phyloP scores from a whole-genome alignment of 2,888 invertebrate genomes.

The Cosmorhoe ocellata region DNA sequence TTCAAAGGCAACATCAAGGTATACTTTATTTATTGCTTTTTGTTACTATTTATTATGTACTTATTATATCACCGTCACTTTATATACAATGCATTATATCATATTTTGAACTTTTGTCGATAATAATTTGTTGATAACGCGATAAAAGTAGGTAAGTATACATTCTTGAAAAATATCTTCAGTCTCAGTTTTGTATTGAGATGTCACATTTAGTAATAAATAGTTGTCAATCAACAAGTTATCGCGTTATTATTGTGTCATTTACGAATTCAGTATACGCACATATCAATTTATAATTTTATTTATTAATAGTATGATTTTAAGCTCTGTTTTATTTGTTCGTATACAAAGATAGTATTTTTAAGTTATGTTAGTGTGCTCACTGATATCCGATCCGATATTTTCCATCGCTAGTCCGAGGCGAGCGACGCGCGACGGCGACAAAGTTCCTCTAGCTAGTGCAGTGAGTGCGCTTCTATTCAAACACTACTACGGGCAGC shows the following conservation, averaged over 20 bases:
- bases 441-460: constrained; percentile 50
- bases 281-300: constrained; percentile 61
- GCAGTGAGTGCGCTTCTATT: constrained; percentile 67
- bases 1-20: constrained; percentile 81
- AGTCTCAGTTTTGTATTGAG: constrained; percentile 57
- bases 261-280: constrained; percentile 54
- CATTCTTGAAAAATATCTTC: constrained; percentile 57
- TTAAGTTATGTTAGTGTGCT: constrained; percentile 62
- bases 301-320: constrained; percentile 60
- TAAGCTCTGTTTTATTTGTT: constrained; percentile 81
- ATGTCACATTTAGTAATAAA: constrained; percentile 22
- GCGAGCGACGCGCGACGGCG: constrained; percentile 63
- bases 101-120: constrained; percentile 62
- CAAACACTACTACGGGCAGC: constrained; percentile 65
- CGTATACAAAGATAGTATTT: constrained; percentile 77
- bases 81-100: constrained; percentile 67
- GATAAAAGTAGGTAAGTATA: constrained; percentile 45
- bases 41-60: constrained; percentile 76
- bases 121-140: constrained; percentile 42
- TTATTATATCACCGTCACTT: constrained; percentile 77
- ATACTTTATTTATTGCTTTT: constrained; percentile 82
- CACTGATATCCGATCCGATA: constrained; percentile 49
- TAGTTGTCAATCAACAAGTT: constrained; percentile 27
- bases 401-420: constrained; percentile 30
- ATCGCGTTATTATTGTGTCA: constrained; percentile 38